Evolutionary conservation across 2,797 vertebrate species (phyloP), one percentile per base, ranked within the genome.

Genomic region (Momotus momota): DNA sequence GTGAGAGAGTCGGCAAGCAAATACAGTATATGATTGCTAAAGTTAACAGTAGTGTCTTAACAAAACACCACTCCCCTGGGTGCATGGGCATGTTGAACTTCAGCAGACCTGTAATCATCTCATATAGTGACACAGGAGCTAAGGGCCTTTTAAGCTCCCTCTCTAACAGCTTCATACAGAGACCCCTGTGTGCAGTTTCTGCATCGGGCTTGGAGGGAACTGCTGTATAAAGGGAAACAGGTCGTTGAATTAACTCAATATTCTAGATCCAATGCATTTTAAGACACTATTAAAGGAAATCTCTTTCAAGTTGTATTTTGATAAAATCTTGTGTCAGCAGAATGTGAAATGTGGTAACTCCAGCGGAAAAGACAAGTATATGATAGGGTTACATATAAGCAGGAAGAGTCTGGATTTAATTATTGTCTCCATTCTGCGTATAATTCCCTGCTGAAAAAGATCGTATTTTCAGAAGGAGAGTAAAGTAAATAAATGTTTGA

Each of bases 321-420:
- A 51, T 94, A 92, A 83, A 88, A 71, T 54, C 8, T 78, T 70
- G 3, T 82, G 40, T 77, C 64, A 80, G 26, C 13, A 25, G 31
- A 66, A 73, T 58, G 70, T 35, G 18, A 87, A 72, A 75, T 58
- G 58, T 7, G 16, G 48, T 80, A 88, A 89, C 43, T 79, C 18
- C 57, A 74, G 14, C 5, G 19, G 38, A 66, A 92, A 75, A 88
- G 46, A 43, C 19, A 57, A 79, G 55, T 87, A 31, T 77, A 26
- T 26, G 38, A 33, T 58, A 80, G 45, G 29, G 20, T 91, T 94
- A 77, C 17, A 12, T 72, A 46, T 51, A 25, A 60, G 41, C 58
- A 86, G 41, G 43, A 64, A 65, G 29, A 86, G 41, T 62, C 64
- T 92, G 87, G 74, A 62, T 93, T 88, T 92, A 92, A 85, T 94